Percentiles rank a stretch among this genome's conserved stretches.
These are phyloP conservation scores for Paracentrotus lividus DNA, from an alignment of 53 echinoderm and acorn worm genomes.

Conservation along the genomic window DNA sequence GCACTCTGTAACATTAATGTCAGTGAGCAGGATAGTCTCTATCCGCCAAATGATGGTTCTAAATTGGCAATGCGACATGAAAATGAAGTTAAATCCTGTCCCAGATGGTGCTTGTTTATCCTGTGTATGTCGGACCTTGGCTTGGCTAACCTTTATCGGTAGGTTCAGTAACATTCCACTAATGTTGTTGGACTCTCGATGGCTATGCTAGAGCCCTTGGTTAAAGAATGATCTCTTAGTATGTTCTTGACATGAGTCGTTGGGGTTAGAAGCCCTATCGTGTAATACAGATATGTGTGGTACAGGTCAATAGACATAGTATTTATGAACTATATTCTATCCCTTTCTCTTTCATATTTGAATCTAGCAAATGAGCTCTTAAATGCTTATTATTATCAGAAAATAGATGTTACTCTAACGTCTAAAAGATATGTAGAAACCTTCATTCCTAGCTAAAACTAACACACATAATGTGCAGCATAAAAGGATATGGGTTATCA, in stretches of 20 bases:
- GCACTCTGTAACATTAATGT: slow-evolving; percentile 56
- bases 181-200: slow-evolving; percentile 60
- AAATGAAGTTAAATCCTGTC: slow-evolving; percentile 57
- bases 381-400: neutral
- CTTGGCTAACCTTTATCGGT: slow-evolving; percentile 31
- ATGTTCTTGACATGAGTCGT: slow-evolving; percentile 37
- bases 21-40: slow-evolving; percentile 5
- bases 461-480: neutral
- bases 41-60: slow-evolving; percentile 29
- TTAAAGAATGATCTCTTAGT: neutral
- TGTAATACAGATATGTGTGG: neutral
- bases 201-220: neutral
- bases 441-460: neutral
- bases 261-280: slow-evolving; percentile 1
- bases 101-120: slow-evolving; percentile 65
- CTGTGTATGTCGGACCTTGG: slow-evolving; percentile 35
- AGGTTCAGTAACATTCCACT: slow-evolving; percentile 49
- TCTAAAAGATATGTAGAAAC: neutral
- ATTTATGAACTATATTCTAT: neutral
- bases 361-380: neutral
- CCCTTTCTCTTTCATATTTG: neutral
- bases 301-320: neutral
- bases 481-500: neutral
- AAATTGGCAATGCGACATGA: slow-evolving; percentile 68
- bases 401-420: neutral